Percentiles rank a stretch among this genome's conserved stretches.
These are phyloP conservation scores for Dermatemys mawii DNA, from an alignment of 2,113 vertebrate genomes.

Conservation along the genomic window DNA sequence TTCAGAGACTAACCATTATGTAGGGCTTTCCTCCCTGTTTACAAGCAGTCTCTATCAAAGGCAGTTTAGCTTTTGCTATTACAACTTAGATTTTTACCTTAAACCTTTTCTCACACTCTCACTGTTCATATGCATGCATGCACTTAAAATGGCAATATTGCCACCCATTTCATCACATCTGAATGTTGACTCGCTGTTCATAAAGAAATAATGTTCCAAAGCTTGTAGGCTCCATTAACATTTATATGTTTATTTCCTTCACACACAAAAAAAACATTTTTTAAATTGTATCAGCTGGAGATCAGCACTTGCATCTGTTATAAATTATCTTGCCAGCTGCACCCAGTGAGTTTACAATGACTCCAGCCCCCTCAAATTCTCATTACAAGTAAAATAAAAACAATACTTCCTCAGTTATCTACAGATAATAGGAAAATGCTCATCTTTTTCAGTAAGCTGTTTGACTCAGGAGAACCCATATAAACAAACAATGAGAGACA, in stretches of 20 bases:
- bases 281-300: background rate
- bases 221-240: too few species aligned
- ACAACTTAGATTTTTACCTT: background rate
- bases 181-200: background rate
- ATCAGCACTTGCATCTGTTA: background rate
- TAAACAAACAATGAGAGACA: background rate
- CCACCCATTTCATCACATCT: background rate
- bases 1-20: background rate
- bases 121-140: background rate
- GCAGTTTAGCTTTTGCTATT: background rate
- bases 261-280: background rate
- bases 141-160: background rate
- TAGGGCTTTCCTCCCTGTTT: background rate
- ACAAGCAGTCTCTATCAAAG: background rate
- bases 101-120: background rate
- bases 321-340: background rate
- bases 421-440: background rate
- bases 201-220: slow-evolving; percentile 6
- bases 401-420: background rate
- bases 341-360: background rate
- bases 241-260: background rate
- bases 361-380: background rate
- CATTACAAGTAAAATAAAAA: background rate
- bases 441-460: background rate
- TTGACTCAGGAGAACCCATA: background rate